Evolutionary conservation across 2,888 invertebrate genomes (phyloP), one percentile per base, ranked within the genome.

Genomic region (Blera fallax): DNA sequence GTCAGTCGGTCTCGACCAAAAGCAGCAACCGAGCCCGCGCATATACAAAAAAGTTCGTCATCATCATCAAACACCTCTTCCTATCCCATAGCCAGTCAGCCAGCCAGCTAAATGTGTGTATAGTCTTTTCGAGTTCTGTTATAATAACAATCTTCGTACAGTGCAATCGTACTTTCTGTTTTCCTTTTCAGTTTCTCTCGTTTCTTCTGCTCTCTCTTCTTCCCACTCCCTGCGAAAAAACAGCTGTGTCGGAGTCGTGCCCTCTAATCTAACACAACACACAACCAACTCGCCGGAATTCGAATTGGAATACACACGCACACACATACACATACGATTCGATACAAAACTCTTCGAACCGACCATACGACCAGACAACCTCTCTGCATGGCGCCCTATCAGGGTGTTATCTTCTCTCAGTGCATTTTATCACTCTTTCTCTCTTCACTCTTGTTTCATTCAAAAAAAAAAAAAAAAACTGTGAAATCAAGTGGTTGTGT

Each of bases 231-330:
- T 85, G 85, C 85, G 77, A 85, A 85, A n/a, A 81, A 81, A 76
- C 85, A 85, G 85, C 85, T 85, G 85, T 85, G 81, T 50, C 80
- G 56, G 67, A 81, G 85, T 81, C 85, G 85, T 85, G 85, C 85
- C 85, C 85, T 81, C 85, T 77, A 85, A 77, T 72, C 64, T 78
- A 65, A 72, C 62, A 78, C 29, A 40, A 54, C 79, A 83, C 67
- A 78, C 64, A 76, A 27, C 48, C 73, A 60, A 54, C 56, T 79
- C 43, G 56, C 64, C 64, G 79, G 84, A 84, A 84, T 84, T 84
- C 79, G 10, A 79, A 84, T 79, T 70, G 70, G 37, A 84, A 79
- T 79, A n/a, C n/a, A n/a, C n/a, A n/a, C n/a, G n/a, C n/a, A n/a
- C 54, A 73, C 40, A 14, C 40, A 40, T 6, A 40, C 40, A 40